Percentiles rank a stretch among this genome's conserved stretches.
These are phyloP conservation scores for Melanotus villosus DNA, from an alignment of 2,888 invertebrate genomes.

Conservation along the genomic window DNA sequence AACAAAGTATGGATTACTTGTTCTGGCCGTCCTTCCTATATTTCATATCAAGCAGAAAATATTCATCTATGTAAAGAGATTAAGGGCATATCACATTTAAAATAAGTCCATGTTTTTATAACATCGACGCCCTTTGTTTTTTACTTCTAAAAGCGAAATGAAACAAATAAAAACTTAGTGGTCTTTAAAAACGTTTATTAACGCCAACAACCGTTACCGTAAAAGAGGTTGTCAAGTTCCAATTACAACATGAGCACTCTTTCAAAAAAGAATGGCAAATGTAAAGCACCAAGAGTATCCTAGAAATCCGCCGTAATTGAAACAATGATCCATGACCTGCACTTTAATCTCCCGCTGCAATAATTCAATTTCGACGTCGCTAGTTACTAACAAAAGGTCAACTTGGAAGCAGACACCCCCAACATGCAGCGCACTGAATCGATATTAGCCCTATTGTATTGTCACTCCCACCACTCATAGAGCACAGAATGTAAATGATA, in stretches of 20 bases:
- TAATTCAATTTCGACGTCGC: constrained; percentile 39
- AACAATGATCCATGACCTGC: constrained; percentile 35
- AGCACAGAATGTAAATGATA: constrained; percentile 11
- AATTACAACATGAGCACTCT: background rate
- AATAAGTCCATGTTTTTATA: too few relatives aligned
- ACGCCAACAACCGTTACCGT: too few relatives aligned
- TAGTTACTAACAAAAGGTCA: constrained; percentile 30
- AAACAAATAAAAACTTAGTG: too few relatives aligned
- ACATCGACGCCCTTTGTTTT: too few relatives aligned
- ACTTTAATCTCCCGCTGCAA: constrained; percentile 34
- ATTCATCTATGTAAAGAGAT: too few relatives aligned
- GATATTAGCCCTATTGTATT: constrained; percentile 36
- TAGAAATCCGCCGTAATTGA: constrained; percentile 22
- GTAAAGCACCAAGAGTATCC: background rate
- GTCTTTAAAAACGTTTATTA: too few relatives aligned
- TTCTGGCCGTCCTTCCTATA: too few relatives aligned
- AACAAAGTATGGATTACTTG: too few relatives aligned
- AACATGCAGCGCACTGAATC: constrained; percentile 31
- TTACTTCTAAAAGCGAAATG: too few relatives aligned
- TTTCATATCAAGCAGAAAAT: too few relatives aligned
- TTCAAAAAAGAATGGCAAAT: constrained; percentile 3
- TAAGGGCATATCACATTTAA: too few relatives aligned
- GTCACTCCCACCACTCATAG: background rate
- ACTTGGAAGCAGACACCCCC: constrained; percentile 20
- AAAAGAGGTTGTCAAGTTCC: too few relatives aligned